These are phyloP conservation scores for Shargacucullia verbasci DNA, from an alignment of 2,888 invertebrate species.

Conservation along the genomic window DNA sequence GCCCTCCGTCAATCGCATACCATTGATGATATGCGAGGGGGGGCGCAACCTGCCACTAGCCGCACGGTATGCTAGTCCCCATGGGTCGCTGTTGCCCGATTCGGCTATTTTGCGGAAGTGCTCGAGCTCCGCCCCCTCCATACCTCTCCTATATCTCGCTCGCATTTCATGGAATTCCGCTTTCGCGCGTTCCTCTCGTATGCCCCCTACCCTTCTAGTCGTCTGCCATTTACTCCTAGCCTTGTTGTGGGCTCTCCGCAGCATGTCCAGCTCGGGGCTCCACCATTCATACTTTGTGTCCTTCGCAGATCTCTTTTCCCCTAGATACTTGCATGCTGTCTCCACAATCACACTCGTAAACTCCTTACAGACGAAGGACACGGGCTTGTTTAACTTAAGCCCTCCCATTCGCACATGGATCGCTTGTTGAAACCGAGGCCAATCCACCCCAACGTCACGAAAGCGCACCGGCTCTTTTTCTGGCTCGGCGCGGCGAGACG, in stretches of 20 bases:
- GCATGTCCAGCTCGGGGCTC: background rate
- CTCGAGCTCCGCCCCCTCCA: no score
- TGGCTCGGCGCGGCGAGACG: background rate
- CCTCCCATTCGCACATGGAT: background rate
- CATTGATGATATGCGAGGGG: no score
- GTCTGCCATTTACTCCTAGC: no score
- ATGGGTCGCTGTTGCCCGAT: no score
- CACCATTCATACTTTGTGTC: slow-evolving; percentile 1
- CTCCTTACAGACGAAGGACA: background rate
- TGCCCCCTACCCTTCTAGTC: no score
- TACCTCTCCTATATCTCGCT: no score
- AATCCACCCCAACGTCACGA: slow-evolving; percentile 2
- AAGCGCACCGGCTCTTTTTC: background rate
- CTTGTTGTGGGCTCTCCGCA: background rate
- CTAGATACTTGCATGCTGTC: background rate
- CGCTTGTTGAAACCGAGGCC: background rate
- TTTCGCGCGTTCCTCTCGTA: no score
- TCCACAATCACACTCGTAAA: background rate
- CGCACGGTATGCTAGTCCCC: no score
- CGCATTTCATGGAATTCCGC: no score
- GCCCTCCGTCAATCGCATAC: no score
- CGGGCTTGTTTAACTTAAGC: background rate
- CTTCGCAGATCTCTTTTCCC: background rate
- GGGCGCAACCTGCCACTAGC: no score
- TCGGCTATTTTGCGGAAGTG: no score